Conservation (phyloP, 2,113 vertebrate genomes). For the Clarias macrocephalus region DNA sequence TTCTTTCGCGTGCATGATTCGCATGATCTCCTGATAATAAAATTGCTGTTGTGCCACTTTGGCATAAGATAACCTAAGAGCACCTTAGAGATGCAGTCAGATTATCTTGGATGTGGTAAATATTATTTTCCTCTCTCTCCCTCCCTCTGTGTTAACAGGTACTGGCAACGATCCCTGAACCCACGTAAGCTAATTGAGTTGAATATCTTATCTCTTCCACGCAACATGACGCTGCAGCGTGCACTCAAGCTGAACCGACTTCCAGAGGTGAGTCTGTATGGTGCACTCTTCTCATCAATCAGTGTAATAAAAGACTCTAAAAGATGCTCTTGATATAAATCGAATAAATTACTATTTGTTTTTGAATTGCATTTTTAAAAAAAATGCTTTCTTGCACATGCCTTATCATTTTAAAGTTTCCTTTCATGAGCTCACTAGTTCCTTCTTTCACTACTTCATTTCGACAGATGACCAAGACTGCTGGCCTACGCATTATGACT, state of each 20-base stretch:
- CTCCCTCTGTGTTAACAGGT: slow-evolving; percentile 71
- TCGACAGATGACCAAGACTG: slow-evolving; percentile 79
- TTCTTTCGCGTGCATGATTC: background rate
- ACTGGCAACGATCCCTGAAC: slow-evolving; percentile 91
- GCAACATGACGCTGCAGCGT: slow-evolving; percentile 87
- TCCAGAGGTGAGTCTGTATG: slow-evolving; percentile 80
- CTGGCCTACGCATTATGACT: slow-evolving; percentile 83
- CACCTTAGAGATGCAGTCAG: background rate
- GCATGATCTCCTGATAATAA: background rate
- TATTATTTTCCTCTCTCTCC: slow-evolving; percentile 1
- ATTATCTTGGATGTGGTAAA: background rate
- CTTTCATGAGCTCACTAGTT: background rate
- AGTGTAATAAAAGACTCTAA: background rate
- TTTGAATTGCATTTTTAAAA: background rate
- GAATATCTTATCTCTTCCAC: slow-evolving; percentile 85
- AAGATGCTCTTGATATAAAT: background rate
- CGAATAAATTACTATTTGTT: background rate
- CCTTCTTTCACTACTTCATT: background rate
- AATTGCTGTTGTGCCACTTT: background rate
- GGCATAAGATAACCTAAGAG: background rate
- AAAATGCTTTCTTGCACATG: background rate
- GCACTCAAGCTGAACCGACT: slow-evolving; percentile 89
- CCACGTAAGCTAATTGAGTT: slow-evolving; percentile 90
- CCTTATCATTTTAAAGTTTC: background rate
- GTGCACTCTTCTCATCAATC: slow-evolving; percentile 52